Evolutionary conservation across 2,113 vertebrate species (phyloP).

Genomic region (Gadus macrocephalus): DNA sequence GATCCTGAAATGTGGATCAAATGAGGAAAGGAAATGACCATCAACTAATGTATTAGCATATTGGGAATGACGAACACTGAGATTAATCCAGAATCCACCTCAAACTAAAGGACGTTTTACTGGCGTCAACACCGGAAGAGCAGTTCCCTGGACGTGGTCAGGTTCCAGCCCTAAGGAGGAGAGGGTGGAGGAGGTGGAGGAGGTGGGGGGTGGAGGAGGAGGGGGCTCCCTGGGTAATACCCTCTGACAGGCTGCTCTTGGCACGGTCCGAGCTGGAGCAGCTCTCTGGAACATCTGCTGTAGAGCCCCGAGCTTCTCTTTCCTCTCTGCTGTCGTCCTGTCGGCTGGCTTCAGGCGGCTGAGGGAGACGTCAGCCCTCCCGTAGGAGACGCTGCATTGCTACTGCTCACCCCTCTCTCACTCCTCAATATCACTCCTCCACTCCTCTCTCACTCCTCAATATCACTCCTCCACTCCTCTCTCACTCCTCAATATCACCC

Average conservation of each 20-base stretch:
- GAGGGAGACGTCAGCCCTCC: constrained; percentile 70
- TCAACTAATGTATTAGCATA: no score
- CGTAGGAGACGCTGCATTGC: constrained; percentile 64
- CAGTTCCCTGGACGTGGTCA: no score
- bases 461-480: no score
- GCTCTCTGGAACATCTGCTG: constrained; percentile 75
- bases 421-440: constrained; percentile 49
- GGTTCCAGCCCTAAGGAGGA: neutral
- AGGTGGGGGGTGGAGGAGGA: neutral
- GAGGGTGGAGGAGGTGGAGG: neutral
- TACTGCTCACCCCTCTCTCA: constrained; percentile 20
- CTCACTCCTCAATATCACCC: neutral
- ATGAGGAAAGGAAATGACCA: no score
- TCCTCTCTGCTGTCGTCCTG: constrained; percentile 15
- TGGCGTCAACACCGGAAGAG: no score
- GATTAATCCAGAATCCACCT: no score
- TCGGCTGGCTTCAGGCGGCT: constrained; percentile 61
- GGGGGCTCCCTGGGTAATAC: constrained; percentile 45
- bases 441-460: neutral
- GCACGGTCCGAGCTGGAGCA: constrained; percentile 69
- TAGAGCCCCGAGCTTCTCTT: constrained; percentile 52
- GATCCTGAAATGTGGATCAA: no score
- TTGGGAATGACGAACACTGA: no score
- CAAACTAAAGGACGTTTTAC: no score
- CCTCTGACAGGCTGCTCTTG: constrained; percentile 65